Conservation (phyloP, 2,888 invertebrate genomes). For the Merodon equestris region DNA sequence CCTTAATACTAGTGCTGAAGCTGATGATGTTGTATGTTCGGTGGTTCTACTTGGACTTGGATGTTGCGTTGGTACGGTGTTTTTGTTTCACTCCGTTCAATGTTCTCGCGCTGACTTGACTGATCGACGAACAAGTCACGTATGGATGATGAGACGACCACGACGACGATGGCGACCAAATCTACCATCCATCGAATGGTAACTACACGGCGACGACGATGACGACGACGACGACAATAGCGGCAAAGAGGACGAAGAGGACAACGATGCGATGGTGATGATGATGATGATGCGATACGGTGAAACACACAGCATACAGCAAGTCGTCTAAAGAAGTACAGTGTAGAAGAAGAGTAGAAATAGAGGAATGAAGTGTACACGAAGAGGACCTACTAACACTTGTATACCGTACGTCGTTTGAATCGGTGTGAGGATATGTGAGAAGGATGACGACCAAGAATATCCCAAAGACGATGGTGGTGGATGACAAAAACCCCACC, state of each 20-base stretch:
- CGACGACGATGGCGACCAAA: constrained; percentile 62
- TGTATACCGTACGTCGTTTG: constrained; percentile 4
- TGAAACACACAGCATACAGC: constrained; percentile 53
- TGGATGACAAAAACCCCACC: constrained; percentile 41
- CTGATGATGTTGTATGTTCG: constrained; percentile 10
- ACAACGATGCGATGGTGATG: constrained; percentile 59
- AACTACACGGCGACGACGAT: constrained; percentile 62
- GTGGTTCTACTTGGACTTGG: constrained; percentile 13
- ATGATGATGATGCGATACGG: constrained; percentile 50
- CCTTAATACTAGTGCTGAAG: neutral
- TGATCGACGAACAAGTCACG: constrained; percentile 69
- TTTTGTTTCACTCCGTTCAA: constrained; percentile 45
- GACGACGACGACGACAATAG: constrained; percentile 65
- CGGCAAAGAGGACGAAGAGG: constrained; percentile 28
- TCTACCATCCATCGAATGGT: constrained; percentile 52
- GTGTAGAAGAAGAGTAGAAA: constrained; percentile 15
- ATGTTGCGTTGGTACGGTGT: constrained; percentile 23
- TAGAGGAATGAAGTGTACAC: constrained; percentile 36
- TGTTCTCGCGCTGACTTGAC: constrained; percentile 66
- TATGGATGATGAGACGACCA: constrained; percentile 68
- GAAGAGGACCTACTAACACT: constrained; percentile 66
- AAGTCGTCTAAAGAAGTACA: constrained; percentile 36
- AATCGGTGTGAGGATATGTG: constrained; percentile 53
- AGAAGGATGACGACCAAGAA: constrained; percentile 57
- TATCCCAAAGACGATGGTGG: constrained; percentile 56